Evolutionary conservation across 92 coral and sea anemone genomes (phyloP).

Genomic region (Micromussa lordhowensis): DNA sequence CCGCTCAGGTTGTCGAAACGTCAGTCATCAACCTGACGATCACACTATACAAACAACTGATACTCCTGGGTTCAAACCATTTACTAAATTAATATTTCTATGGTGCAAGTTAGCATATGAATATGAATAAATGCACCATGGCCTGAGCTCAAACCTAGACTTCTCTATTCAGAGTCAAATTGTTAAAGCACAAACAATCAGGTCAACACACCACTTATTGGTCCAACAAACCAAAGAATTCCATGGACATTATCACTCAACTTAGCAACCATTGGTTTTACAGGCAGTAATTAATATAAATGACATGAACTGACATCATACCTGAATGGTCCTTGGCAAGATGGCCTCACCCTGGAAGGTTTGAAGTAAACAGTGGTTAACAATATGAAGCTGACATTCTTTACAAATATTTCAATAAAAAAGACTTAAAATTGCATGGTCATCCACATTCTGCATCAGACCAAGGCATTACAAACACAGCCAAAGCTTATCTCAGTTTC

Average conservation of each 20-base stretch:
- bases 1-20: no score
- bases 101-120: no score
- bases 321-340: constrained; percentile 97
- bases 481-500: no score
- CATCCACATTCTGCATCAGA: not conserved
- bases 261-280: not conserved
- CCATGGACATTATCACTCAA: not conserved
- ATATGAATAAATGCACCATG: not conserved
- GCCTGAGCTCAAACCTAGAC: not conserved
- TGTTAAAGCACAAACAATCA: not conserved
- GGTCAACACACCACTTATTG: not conserved
- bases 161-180: not conserved
- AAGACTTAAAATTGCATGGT: not conserved
- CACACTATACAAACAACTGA: no score
- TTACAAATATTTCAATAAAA: not conserved
- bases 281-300: no score
- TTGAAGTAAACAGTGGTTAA: not conserved
- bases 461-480: no score
- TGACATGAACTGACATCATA: constrained; percentile 27
- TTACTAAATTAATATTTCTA: no score
- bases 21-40: no score
- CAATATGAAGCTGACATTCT: not conserved
- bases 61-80: no score
- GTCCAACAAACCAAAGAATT: not conserved
- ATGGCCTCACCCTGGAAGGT: constrained; percentile 80